Percentiles rank a stretch among this genome's conserved stretches.
Evolutionary conservation across 2,113 vertebrate genomes (phyloP).

Genomic region (Notothenia coriiceps): DNA sequence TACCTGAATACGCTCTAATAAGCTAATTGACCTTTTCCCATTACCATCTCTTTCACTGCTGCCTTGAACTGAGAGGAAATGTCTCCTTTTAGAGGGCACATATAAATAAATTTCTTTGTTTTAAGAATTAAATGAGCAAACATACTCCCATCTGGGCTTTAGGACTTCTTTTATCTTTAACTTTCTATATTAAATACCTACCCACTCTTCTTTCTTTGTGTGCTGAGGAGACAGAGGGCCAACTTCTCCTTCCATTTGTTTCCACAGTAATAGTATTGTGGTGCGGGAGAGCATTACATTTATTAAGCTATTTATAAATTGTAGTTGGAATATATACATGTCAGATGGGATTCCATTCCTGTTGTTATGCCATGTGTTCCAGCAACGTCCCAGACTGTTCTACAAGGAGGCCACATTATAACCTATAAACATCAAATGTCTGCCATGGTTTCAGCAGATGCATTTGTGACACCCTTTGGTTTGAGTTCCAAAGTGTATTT

Average conservation of each 20-base stretch:
- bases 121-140: constrained; percentile 66
- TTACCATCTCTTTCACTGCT: constrained; percentile 60
- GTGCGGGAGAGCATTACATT: constrained; percentile 67
- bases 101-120: constrained; percentile 61
- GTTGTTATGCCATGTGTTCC: constrained; percentile 74
- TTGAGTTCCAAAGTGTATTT: constrained; percentile 81
- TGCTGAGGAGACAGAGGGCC: constrained; percentile 73
- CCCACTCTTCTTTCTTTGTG: constrained; percentile 53
- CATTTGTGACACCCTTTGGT: constrained; percentile 75
- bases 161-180: constrained; percentile 60
- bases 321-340: constrained; percentile 74
- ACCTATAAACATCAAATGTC: constrained; percentile 80
- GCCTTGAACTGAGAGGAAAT: constrained; percentile 55
- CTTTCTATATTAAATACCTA: constrained; percentile 53
- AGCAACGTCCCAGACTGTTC: constrained; percentile 58
- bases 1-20: constrained; percentile 79
- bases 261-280: constrained; percentile 57
- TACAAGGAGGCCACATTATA: constrained; percentile 78
- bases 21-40: constrained; percentile 84
- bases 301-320: constrained; percentile 82
- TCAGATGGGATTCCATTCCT: constrained; percentile 74
- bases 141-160: constrained; percentile 48
- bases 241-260: constrained; percentile 77
- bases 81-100: constrained; percentile 49
- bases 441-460: constrained; percentile 55